A percentile compares a stretch with the other conserved stretches of the same genome.
Evolutionary conservation across 2,113 vertebrate species (phyloP).

Genomic region (Myotis yumanensis): DNA sequence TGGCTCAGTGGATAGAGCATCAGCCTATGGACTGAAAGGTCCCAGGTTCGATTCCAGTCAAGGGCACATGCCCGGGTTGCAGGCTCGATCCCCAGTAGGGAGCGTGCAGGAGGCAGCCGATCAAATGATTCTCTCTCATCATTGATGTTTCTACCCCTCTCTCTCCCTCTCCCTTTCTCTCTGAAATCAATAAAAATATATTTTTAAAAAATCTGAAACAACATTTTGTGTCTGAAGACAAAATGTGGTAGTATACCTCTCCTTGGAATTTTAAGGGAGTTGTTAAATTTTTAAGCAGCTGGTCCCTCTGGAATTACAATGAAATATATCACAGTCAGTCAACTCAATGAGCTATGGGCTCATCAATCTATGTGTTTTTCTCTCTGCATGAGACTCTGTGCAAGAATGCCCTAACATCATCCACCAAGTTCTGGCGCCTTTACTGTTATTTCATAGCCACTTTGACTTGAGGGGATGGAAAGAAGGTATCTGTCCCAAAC

Average conservation of each 20-base stretch:
- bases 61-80: too few species aligned
- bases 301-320: background rate
- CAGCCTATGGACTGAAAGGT: too few species aligned
- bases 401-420: background rate
- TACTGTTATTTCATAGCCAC: background rate
- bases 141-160: too few species aligned
- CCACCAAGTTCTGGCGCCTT: background rate
- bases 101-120: too few species aligned
- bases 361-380: background rate
- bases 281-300: slow-evolving; percentile 44
- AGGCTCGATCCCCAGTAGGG: too few species aligned
- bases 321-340: background rate
- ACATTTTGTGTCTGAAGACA: slow-evolving; percentile 24
- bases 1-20: too few species aligned
- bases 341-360: background rate
- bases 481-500: background rate
- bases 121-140: too few species aligned
- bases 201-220: background rate
- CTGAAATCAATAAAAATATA: too few species aligned
- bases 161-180: too few species aligned
- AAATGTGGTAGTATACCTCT: background rate
- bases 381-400: background rate
- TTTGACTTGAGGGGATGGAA: background rate
- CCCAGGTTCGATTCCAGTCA: too few species aligned
- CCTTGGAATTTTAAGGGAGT: slow-evolving; percentile 36